These are phyloP conservation scores for Rhopalosiphum padi DNA, from an alignment of 1,140 invertebrate genomes.

Conservation along the genomic window DNA sequence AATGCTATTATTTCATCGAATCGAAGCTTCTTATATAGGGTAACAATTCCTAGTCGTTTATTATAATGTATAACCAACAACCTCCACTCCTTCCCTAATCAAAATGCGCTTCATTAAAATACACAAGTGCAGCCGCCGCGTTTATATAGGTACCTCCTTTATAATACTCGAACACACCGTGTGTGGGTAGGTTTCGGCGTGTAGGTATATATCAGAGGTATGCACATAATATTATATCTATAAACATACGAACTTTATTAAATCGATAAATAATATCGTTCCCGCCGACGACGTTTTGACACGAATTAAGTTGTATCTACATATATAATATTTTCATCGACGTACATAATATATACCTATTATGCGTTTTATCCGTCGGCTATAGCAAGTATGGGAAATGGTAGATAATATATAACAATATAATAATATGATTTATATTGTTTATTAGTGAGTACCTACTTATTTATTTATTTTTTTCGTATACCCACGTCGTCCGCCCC, in stretches of 20 bases:
- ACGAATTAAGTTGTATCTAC: background rate
- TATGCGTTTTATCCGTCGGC: background rate
- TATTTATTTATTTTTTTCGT: constrained; percentile 4
- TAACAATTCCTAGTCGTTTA: background rate
- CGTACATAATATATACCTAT: background rate
- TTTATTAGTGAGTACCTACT: background rate
- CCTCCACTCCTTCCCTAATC: background rate
- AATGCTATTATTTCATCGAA: background rate
- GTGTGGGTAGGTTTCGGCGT: background rate
- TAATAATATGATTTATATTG: background rate
- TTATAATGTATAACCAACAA: background rate
- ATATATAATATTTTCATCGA: constrained; percentile 1
- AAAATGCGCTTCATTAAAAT: background rate
- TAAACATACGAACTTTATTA: background rate
- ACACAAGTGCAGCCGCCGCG: background rate
- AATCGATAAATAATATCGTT: constrained; percentile 8
- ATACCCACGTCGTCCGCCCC: background rate
- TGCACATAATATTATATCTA: background rate
- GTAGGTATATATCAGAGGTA: background rate
- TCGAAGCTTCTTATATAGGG: background rate
- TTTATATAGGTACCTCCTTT: background rate
- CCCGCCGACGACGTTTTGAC: background rate
- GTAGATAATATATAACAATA: background rate
- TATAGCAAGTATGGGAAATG: background rate
- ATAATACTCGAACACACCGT: background rate